Evolutionary conservation across 2,113 vertebrate species (phyloP).

Genomic region (Hoplias malabaricus): DNA sequence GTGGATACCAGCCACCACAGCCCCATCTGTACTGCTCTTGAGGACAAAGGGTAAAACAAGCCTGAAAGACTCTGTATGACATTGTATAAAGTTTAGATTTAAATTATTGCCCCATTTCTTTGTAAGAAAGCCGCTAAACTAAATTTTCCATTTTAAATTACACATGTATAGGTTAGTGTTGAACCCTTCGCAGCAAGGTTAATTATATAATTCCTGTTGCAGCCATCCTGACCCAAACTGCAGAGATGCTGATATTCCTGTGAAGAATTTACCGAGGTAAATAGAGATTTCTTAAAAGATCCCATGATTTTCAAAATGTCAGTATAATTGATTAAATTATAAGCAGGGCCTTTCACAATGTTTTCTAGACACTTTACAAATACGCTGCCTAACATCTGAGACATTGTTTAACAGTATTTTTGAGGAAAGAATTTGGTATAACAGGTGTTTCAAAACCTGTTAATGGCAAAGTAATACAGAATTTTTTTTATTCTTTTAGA

Average conservation of each 20-base stretch:
- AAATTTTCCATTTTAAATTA: no score
- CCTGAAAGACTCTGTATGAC: not conserved
- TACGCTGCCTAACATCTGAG: not conserved
- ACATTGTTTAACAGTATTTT: not conserved
- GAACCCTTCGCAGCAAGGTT: no score
- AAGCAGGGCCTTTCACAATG: no score
- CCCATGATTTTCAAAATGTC: not conserved
- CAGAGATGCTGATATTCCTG: conserved; percentile 82
- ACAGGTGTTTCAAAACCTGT: not conserved
- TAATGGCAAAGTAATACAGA: not conserved
- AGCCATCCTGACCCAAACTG: conserved; percentile 83
- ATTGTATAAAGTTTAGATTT: not conserved
- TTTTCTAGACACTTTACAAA: no score
- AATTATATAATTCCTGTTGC: conserved; percentile 21
- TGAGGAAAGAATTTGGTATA: not conserved
- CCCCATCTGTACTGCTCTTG: conserved; percentile 85
- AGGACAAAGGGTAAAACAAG: conserved; percentile 84
- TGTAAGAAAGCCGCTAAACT: no score
- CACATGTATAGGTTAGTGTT: no score
- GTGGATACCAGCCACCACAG: conserved; percentile 83
- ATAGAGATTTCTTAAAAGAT: conserved; percentile 22
- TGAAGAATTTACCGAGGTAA: conserved; percentile 88
- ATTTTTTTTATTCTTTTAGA: no score
- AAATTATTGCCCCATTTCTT: not conserved
- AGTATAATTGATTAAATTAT: no score